Evolutionary conservation across 2,797 vertebrate genomes (phyloP), one percentile per base, ranked within the genome.

Genomic region (Arnoldichthys spilopterus): DNA sequence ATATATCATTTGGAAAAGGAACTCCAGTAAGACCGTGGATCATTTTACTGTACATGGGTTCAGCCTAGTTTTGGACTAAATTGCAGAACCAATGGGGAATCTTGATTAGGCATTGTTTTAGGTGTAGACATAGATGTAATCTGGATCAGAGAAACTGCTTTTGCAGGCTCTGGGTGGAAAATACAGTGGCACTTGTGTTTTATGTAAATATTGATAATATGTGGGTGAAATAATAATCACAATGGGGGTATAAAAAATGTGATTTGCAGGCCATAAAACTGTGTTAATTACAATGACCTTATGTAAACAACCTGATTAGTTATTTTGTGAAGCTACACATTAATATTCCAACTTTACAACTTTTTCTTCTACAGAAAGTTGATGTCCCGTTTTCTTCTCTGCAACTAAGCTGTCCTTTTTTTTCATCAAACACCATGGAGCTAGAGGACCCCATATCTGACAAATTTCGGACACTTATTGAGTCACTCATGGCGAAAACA

Each of bases 391-490:
- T 37, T 34, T 22, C 56, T 53, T 62, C 6, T 59, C 43, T 54
- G n/a, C 34, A 32, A 56, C 22, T 76, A 47, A 45, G 11, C 18
- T 40, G n/a, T 30, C 26, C 3, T 5, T 20, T 71, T 71, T 56
- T 53, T 4, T 28, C 18, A 18, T 28, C 20, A 72, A 30, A 18
- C 62, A 75, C 45, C 45, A 86, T 85, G 83, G 81, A 81, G 37
- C 67, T 78, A 30, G 79, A 83, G 40, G 81, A 82, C 45, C 64
- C 79, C 0, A 24, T 82, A 58, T 76, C 79, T 2, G 63, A 58
- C 9, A 82, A 81, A 69, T 86, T 86, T 58, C 71, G 56, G 61
- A 62, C 64, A n/a, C 70, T 85, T 13, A 22, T 86, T n/a, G 82
- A 86, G 77, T 34, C 79, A 9, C 79, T 86, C 15, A 79, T 86